Conservation (phyloP, 2,797 vertebrate genomes). For the Scleropages formosus region DNA sequence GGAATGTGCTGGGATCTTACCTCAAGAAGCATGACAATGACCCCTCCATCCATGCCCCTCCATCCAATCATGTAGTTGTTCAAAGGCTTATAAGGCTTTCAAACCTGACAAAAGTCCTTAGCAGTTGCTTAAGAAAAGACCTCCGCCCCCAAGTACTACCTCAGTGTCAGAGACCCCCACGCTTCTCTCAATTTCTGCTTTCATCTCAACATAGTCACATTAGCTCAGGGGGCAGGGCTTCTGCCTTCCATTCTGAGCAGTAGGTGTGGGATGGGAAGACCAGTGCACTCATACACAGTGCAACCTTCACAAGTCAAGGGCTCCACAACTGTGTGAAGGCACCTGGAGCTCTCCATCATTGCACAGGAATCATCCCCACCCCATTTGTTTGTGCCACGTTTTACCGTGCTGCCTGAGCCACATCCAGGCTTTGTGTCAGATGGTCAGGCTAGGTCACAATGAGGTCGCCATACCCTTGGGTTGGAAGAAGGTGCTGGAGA, state of each 20-base stretch:
- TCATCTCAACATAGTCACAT: constrained; percentile 80
- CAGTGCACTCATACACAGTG: constrained; percentile 53
- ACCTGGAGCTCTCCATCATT: background rate
- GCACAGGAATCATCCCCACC: constrained; percentile 25
- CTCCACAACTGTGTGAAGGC: constrained; percentile 53
- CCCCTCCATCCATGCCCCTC: constrained; percentile 14
- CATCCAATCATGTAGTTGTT: constrained; percentile 62
- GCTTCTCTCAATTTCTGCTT: constrained; percentile 72
- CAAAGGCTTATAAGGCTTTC: constrained; percentile 74
- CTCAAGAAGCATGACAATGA: constrained; percentile 38
- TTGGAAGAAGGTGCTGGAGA: constrained; percentile 63
- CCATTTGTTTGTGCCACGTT: constrained; percentile 21
- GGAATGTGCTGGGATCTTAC: constrained; percentile 37
- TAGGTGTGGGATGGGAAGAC: constrained; percentile 62
- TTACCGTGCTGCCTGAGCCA: constrained; percentile 41
- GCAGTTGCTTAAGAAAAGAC: constrained; percentile 74
- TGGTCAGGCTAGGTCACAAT: constrained; percentile 49
- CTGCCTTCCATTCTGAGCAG: constrained; percentile 61
- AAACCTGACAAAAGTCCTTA: constrained; percentile 74
- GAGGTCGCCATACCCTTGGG: constrained; percentile 64
- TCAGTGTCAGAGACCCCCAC: constrained; percentile 70
- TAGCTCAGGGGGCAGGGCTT: constrained; percentile 57
- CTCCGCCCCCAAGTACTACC: constrained; percentile 66
- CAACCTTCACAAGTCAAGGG: constrained; percentile 56
- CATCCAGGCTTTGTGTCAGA: constrained; percentile 34